Evolutionary conservation across 1,140 invertebrate genomes (phyloP), one percentile per base, ranked within the genome.

Genomic region (Apis florea): DNA sequence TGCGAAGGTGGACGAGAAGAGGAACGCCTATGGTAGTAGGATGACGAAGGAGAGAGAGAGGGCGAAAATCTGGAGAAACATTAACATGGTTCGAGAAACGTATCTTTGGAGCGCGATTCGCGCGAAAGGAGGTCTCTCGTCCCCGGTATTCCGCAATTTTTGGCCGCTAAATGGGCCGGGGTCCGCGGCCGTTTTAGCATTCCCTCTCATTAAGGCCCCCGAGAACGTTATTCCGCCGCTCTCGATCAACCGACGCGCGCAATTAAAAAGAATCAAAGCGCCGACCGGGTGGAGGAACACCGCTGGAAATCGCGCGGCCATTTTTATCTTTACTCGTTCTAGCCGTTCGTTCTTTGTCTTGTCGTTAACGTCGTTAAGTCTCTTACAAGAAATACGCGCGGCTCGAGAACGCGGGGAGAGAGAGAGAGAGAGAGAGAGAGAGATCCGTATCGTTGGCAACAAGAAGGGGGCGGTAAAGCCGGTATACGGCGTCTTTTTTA

Each of bases 211-310:
- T 87, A 87, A 53, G 61, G 78, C 54, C 47, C 56, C 67, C 24
- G 53, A 59, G 64, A 83, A 88, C 77, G 83, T 88, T 88, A 88
- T 83, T 81, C 85, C 78, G 73, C 58, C 85, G 68, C 71, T 88
- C 77, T 72, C 61, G 79, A 84, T 68, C 68, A 56, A n/a, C n/a
- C 56, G 75, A 68, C 31, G 72, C 64, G 40, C 61, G 78, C 47
- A 79, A 74, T 86, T 87, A 81, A 87, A 83, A 86, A 21, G 74
- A 83, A 75, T 67, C 53, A 61, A 86, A 66, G 58, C 59, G 26
- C 63, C 58, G 64, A 54, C 24, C 13, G 15, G 3, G 31, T 47
- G 5, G 19, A 26, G 26, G 54, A 53, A 53, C 53, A 10, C 21
- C 21, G 59, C 8, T 53, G 63, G 64, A 67, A 77, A 66, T 68